These are phyloP conservation scores for Eidolon helvum DNA, from an alignment of 2,113 vertebrate genomes.

Conservation along the genomic window DNA sequence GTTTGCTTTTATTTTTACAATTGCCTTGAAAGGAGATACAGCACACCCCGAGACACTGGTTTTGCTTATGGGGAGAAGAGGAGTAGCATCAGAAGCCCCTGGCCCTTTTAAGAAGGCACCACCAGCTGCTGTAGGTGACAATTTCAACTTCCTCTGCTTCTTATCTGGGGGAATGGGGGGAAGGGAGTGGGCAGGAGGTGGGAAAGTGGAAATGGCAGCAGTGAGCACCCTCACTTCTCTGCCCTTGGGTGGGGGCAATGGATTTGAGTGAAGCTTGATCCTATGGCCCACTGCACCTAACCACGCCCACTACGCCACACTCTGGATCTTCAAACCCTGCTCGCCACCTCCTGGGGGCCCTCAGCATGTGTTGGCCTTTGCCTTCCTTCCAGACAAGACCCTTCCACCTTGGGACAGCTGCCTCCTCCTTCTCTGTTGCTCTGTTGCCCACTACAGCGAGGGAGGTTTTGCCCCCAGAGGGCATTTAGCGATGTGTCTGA, in stretches of 20 bases:
- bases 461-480: neutral
- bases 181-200: neutral
- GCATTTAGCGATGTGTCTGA: neutral
- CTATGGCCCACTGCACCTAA: neutral
- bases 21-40: neutral
- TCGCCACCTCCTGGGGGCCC: neutral
- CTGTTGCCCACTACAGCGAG: neutral
- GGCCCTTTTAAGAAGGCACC: neutral
- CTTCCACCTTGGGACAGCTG: neutral
- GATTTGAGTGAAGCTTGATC: neutral
- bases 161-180: neutral
- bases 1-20: constrained; percentile 37
- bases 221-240: neutral
- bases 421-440: neutral
- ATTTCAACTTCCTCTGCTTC: neutral
- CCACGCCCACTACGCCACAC: neutral
- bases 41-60: neutral
- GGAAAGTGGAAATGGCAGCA: neutral
- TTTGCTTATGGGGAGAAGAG: neutral
- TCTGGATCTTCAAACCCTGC: neutral
- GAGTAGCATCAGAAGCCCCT: no score
- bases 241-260: neutral
- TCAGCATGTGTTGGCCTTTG: neutral
- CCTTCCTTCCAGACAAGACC: neutral
- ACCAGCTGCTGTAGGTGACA: neutral